Base-by-base conservation (phyloP, 2,113 vertebrate species). In the rat (Rattus norvegicus) region DNA sequence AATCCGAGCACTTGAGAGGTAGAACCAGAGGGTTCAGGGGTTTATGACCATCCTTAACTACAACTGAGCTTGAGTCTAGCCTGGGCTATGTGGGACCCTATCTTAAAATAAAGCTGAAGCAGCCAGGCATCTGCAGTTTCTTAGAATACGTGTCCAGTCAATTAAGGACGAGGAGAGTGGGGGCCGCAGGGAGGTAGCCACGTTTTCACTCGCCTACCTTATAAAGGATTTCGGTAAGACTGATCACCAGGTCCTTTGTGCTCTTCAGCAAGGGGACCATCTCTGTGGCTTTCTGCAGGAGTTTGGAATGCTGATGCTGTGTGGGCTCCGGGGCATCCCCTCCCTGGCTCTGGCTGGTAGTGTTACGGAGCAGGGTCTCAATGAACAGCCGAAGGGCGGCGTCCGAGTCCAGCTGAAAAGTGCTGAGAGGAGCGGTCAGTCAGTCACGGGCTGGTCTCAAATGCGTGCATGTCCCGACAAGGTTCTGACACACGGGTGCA, bases 301-400 rank as follows among this genome's bases (percentile, higher is more conserved):
- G 92, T 0, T 97, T 98, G 11, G 97, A 94, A 19, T 98, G 98
- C 86, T 97, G 98, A 3, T 98, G 96, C 54, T 95, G 90, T 33
- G 90, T 0, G 1, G 88, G 28, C 24, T 26, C 59, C 67, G 56
- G 20, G 94, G 91, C 65, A 79, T 95, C 39, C 22, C 96, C 95
- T 76, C 98, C 98, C 52, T 98, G 98, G 88, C 93, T 97, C 22
- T 98, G 96, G 79, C 91, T 86, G 49, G 67, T 97, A 4, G 97
- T 94, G n/a, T 97, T 99, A 84, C 99, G 99, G 63, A 99, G 99
- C 1, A 99, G 98, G 0, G 99, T 99, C 97, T 99, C 99, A 30
- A 99, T 99, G 98, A 99, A 99, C 24, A 99, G 98, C 97, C 99
- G 99, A 72, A 99, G 99, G 1, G 99, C 99, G 1, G 98, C 86